A percentile compares a stretch with the other conserved stretches of the same genome.
Conservation (phyloP, 2,888 invertebrate genomes). For the Neoascia interrupta region DNA sequence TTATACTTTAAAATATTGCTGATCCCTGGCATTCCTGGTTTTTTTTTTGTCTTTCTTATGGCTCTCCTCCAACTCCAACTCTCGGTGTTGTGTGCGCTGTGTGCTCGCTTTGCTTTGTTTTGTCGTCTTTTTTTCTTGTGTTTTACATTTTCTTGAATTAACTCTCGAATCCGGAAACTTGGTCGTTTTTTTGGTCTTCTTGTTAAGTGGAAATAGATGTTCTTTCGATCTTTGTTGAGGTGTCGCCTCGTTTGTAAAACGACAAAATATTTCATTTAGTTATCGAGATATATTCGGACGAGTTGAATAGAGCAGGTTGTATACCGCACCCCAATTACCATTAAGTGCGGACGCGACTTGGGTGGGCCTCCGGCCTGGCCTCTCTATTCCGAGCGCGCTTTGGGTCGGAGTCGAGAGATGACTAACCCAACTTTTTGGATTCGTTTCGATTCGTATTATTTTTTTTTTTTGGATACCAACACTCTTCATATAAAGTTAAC, state of each 20-base stretch:
- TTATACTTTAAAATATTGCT: conserved; percentile 69
- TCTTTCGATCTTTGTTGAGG: conserved; percentile 66
- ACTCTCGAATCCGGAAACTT: conserved; percentile 69
- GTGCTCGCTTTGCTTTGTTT: conserved; percentile 58
- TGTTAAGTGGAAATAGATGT: conserved; percentile 69
- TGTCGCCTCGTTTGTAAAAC: conserved; percentile 69
- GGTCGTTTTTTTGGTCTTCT: conserved; percentile 23
- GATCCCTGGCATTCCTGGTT: conserved; percentile 66
- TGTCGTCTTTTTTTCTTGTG: conserved; percentile 58
- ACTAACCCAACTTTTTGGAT: conserved; percentile 50
- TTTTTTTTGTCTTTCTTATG: conserved; percentile 7
- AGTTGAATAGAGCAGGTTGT: conserved; percentile 67
- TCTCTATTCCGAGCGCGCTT: conserved; percentile 25
- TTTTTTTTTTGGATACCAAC: too few species aligned
- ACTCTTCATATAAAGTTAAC: conserved; percentile 43
- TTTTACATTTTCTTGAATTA: conserved; percentile 68
- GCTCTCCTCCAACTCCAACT: background rate
- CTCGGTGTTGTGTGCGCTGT: background rate
- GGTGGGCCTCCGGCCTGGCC: conserved; percentile 56
- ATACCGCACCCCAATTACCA: conserved; percentile 69
- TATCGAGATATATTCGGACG: conserved; percentile 52
- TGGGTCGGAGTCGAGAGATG: conserved; percentile 30
- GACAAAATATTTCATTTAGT: conserved; percentile 69
- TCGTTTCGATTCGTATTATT: too few species aligned
- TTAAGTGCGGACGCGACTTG: conserved; percentile 58